Base-by-base conservation (phyloP, 2,113 vertebrate genomes). In the Hippocampus abdominalis region DNA sequence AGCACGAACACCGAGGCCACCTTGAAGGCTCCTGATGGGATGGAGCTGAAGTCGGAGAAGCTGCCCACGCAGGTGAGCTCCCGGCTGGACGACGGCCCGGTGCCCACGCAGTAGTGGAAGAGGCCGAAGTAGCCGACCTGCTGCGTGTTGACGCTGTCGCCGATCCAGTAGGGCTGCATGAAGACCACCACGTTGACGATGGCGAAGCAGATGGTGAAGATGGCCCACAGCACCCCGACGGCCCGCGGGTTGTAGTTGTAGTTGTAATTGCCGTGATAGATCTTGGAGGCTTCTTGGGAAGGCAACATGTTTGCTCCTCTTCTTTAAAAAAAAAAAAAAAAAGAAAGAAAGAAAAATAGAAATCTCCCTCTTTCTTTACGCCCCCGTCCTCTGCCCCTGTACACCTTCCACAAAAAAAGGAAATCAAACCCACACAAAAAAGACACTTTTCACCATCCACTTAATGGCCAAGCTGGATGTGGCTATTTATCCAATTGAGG, bases 141-240 rank as follows among this genome's bases (percentile, higher is more conserved):
- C 74, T 95, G 95, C 69, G 95, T 97, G 92, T 92, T 95, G 88
- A 96, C 93, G 89, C 96, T 96, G 93, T 98, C 96, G 78, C 96
- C 96, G 89, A 98, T 94, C 96, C 96, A 98, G 93, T 96, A 98
- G 87, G 96, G 95, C 89, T 97, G 95, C 80, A 97, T 97, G 93
- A 98, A 97, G 87, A 95, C 94, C 94, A 98, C 95, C 91, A 98
- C 96, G 91, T 96, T 96, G 89, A 98, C 94, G 90, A 97, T 97
- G 92, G 96, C 96, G 88, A 98, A 96, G 92, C 95, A 96, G 91
- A 98, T 96, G 93, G 96, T 97, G 92, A 98, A 96, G 88, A 98
- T 97, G 91, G 96, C 96, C 96, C 96, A 98, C 57, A 98, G 93
- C 85, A 98, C 94, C 68, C 95, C 95, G 88, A 96, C 95, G 88